phyloP scores from a whole-genome alignment of 2,888 invertebrate species.

The Nomada flava region DNA sequence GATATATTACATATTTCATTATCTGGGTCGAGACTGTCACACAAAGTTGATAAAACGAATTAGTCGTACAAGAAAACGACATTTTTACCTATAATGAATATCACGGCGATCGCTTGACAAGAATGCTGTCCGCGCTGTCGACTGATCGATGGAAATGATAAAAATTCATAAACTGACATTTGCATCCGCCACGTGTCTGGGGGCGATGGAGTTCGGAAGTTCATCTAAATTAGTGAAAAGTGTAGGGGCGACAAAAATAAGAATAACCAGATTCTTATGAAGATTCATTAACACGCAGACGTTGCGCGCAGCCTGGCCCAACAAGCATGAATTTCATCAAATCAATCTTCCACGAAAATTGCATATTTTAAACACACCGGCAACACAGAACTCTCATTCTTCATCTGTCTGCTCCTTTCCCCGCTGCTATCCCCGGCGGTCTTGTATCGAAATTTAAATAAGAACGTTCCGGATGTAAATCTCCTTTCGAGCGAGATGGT shows the following conservation, averaged over 20 bases:
- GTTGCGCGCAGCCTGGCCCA: not conserved
- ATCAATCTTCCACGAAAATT: conserved; percentile 25
- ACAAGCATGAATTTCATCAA: not conserved
- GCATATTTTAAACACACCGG: conserved; percentile 36
- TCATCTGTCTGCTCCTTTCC: not conserved
- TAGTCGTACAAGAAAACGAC: conserved; percentile 2
- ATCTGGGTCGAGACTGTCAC: too few species aligned
- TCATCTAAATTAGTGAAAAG: conserved; percentile 17
- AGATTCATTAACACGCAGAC: conserved; percentile 26
- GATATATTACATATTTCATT: too few species aligned
- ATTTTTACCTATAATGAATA: not conserved
- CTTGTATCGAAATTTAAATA: conserved; percentile 54
- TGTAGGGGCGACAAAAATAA: not conserved
- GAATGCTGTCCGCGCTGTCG: not conserved
- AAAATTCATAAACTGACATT: conserved; percentile 36
- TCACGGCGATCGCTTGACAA: not conserved
- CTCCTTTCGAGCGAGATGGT: conserved; percentile 54
- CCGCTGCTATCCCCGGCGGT: not conserved
- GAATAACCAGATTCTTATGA: conserved; percentile 22
- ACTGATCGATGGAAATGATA: conserved; percentile 16
- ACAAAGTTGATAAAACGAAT: not conserved
- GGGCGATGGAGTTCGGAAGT: not conserved
- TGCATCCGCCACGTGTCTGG: conserved; percentile 11
- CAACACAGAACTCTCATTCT: not conserved
- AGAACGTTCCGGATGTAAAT: conserved; percentile 60